Percentiles rank a stretch among this genome's conserved stretches.
phyloP scores from a whole-genome alignment of 1,140 invertebrate genomes.

The Melanaphis sacchari region DNA sequence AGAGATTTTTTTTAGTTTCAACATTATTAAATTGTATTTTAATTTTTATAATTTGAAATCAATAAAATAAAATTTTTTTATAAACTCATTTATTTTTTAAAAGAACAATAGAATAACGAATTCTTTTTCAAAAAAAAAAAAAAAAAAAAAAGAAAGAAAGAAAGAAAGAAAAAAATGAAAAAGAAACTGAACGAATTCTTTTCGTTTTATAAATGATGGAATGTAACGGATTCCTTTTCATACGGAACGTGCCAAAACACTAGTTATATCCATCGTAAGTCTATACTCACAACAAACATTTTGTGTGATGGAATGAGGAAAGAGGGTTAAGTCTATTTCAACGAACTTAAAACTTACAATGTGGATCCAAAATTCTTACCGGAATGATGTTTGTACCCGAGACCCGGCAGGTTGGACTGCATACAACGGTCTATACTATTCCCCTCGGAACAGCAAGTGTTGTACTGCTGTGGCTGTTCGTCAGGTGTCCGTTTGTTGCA shows the following conservation, averaged over 20 bases:
- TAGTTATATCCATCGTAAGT: background rate
- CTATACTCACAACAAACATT: background rate
- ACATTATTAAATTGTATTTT: background rate
- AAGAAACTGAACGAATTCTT: background rate
- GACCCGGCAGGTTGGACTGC: constrained; percentile 54
- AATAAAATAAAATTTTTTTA: too few relatives aligned
- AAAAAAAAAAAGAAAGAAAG: too few relatives aligned
- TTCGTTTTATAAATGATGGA: background rate
- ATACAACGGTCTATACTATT: constrained; percentile 54
- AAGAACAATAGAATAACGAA: too few relatives aligned
- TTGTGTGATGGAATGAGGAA: background rate
- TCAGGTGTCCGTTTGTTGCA: constrained; percentile 34
- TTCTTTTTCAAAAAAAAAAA: too few relatives aligned
- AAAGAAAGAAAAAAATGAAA: too few relatives aligned
- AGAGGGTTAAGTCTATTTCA: background rate
- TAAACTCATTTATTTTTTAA: too few relatives aligned
- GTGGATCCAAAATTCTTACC: background rate
- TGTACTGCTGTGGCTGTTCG: constrained; percentile 8
- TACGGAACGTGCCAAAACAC: too few relatives aligned
- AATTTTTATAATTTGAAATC: background rate
- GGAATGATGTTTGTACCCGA: constrained; percentile 43
- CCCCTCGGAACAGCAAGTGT: constrained; percentile 47
- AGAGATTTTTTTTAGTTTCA: background rate
- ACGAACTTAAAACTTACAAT: background rate
- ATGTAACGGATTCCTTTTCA: background rate